Evolutionary conservation across 2,888 invertebrate species (phyloP).

Genomic region (Horisme vitalbata): DNA sequence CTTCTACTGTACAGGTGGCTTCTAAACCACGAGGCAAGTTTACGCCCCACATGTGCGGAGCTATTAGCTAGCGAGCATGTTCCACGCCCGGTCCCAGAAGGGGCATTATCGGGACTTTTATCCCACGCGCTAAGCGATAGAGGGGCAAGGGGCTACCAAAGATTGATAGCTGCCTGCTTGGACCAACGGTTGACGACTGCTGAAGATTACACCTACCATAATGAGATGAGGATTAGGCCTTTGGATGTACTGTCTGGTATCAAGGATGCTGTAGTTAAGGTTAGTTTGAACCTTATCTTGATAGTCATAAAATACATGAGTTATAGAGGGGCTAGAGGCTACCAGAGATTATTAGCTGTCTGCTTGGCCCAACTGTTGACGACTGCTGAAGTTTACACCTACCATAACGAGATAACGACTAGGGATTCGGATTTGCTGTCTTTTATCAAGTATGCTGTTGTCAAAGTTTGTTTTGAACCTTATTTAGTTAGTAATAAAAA

Average conservation of each 20-base stretch:
- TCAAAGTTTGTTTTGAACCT: conserved; percentile 47
- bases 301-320: conserved; percentile 78
- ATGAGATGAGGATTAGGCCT: conserved; percentile 48
- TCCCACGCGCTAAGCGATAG: conserved; percentile 91
- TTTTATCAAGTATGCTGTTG: conserved; percentile 53
- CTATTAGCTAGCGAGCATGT: conserved; percentile 91
- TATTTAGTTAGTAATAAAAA: background rate
- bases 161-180: conserved; percentile 61
- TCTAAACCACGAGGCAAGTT: conserved; percentile 91
- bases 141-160: conserved; percentile 61
- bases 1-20: conserved; percentile 87
- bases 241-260: conserved; percentile 43
- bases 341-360: conserved; percentile 58
- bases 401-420: conserved; percentile 79
- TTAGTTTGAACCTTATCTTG: conserved; percentile 22
- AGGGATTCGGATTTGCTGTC: conserved; percentile 44
- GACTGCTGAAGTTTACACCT: conserved; percentile 90
- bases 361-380: conserved; percentile 79
- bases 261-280: conserved; percentile 60
- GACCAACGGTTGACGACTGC: conserved; percentile 82
- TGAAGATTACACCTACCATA: conserved; percentile 92
- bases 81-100: conserved; percentile 94
- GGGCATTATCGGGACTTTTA: conserved; percentile 91
- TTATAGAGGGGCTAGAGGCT: conserved; percentile 83
- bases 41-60: conserved; percentile 93